Evolutionary conservation across 2,888 invertebrate species (phyloP), one percentile per base, ranked within the genome.

Genomic region (Pyrrhia umbra): DNA sequence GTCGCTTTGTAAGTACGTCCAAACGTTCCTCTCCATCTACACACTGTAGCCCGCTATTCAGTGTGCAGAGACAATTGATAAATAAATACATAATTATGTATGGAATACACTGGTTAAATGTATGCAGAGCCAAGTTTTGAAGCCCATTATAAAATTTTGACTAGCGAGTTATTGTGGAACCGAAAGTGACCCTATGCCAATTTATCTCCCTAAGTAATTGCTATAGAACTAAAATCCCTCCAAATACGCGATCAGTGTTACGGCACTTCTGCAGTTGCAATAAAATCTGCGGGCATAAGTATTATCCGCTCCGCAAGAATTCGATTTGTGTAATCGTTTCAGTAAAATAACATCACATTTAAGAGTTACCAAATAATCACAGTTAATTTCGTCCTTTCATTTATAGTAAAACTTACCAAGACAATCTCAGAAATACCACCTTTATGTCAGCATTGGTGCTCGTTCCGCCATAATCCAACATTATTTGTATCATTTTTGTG

Each of bases 371-470:
- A 55, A 37, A 46, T 46, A 42, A 57, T 60, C 46, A 57, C 52
- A 61, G 55, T 52, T 62, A 30, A 63, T 61, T 51, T 59, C 52
- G 65, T 60, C 72, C 63, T 68, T 66, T 72, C 56, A 70, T 67
- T 66, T 77, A 68, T 63, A 65, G 68, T 69, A 75, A 60, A 51
- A 89, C 89, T 89, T 86, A 89, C 89, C 89, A 70, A 80, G 64
- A 54, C 49, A 68, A 66, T 65, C 51, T 64, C 66, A 66, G 79
- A 71, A 59, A 85, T 84, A 86, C 81, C 85, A 88, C 83, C 88
- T 81, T 79, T 83, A 75, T 70, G 67, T 66, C 80, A 39, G 65
- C 74, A 46, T 54, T 74, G 62, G 64, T 76, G 47, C 76, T 69
- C 73, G 73, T 70, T 75, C 79, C 78, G 67, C 80, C 75, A 75